phyloP scores from a whole-genome alignment of 2,797 vertebrate genomes.

The Lagodon rhomboides region DNA sequence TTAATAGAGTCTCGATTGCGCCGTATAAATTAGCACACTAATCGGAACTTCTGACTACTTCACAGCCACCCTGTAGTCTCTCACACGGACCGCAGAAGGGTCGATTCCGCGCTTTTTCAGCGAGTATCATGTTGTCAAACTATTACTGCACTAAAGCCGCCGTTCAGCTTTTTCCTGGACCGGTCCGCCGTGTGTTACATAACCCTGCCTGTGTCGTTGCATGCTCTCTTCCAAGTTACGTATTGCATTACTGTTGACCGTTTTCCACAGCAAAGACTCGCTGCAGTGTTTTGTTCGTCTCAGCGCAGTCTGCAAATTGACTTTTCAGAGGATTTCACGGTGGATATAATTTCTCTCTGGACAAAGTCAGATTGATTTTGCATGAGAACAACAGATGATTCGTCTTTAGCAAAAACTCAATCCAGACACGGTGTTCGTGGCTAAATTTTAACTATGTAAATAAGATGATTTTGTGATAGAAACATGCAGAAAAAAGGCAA shows the following conservation, averaged over 20 bases:
- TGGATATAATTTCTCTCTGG: neutral
- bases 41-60: constrained; percentile 33
- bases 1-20: constrained; percentile 43
- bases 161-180: constrained; percentile 46
- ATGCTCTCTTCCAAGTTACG: constrained; percentile 19
- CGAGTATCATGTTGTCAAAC: constrained; percentile 34
- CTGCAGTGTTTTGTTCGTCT: neutral
- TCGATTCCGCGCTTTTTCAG: constrained; percentile 16
- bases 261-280: constrained; percentile 15
- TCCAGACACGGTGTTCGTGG: neutral
- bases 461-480: neutral
- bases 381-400: neutral
- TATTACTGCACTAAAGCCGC: constrained; percentile 24
- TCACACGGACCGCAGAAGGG: constrained; percentile 30
- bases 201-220: constrained; percentile 33
- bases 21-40: constrained; percentile 49
- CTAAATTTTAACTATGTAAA: neutral
- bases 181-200: constrained; percentile 20
- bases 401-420: neutral
- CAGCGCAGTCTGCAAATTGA: neutral
- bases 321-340: neutral
- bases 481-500: neutral
- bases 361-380: neutral
- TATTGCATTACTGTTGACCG: constrained; percentile 13
- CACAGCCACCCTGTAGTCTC: constrained; percentile 13